These are phyloP conservation scores for Halcyon malimbica DNA, from an alignment of 2,113 vertebrate species.

Conservation along the genomic window DNA sequence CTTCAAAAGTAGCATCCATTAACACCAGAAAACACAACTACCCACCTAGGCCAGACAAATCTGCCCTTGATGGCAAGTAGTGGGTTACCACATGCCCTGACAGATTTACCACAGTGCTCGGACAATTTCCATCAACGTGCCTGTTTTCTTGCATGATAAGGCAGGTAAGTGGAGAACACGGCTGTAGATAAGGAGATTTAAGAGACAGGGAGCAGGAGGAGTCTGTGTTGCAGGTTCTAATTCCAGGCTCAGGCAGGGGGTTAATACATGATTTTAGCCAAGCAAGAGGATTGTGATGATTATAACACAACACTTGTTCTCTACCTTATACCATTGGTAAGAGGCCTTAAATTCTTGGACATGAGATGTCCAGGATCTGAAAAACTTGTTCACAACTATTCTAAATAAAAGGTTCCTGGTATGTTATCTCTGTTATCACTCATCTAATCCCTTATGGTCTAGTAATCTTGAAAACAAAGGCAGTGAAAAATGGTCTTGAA, in stretches of 20 bases:
- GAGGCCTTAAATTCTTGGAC: neutral
- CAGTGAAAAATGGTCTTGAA: neutral
- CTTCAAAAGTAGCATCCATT: neutral
- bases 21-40: neutral
- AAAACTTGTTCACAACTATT: neutral
- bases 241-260: neutral
- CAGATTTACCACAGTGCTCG: neutral
- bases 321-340: neutral
- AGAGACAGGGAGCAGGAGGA: neutral
- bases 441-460: neutral
- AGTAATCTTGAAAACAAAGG: conserved; percentile 2
- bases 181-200: neutral
- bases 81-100: neutral
- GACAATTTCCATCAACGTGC: neutral
- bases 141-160: neutral
- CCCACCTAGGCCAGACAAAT: neutral
- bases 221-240: neutral
- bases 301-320: neutral
- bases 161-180: neutral
- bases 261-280: neutral
- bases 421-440: neutral
- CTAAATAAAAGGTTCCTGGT: neutral
- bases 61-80: neutral
- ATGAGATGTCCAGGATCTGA: neutral
- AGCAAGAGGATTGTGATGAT: neutral